These are phyloP conservation scores for Cryptoprocta ferox DNA, from an alignment of 2,797 vertebrate genomes.

Conservation along the genomic window DNA sequence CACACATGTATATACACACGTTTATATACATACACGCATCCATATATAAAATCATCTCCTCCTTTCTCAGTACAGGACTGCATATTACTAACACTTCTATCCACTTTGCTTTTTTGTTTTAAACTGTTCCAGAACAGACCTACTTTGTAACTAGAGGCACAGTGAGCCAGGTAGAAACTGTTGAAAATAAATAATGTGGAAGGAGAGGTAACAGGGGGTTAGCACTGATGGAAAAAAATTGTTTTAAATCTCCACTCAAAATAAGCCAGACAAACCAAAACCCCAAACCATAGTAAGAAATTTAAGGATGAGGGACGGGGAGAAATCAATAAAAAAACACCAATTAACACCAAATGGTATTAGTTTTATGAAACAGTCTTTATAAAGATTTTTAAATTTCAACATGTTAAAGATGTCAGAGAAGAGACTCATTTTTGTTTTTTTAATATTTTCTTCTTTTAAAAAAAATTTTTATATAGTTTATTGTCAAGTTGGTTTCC, in stretches of 20 bases:
- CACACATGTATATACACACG: background rate
- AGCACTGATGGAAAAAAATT: background rate
- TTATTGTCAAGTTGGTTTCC: no score
- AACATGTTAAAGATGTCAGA: background rate
- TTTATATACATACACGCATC: background rate
- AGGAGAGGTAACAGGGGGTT: background rate
- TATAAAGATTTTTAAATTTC: background rate
- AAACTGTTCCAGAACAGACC: background rate
- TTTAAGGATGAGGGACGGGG: background rate
- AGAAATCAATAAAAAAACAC: constrained; percentile 10
- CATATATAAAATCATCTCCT: background rate
- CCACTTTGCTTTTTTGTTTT: background rate
- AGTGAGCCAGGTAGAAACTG: background rate
- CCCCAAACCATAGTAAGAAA: background rate
- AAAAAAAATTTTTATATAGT: no score
- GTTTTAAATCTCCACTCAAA: background rate
- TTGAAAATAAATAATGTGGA: background rate
- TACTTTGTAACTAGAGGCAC: background rate
- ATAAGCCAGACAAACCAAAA: background rate
- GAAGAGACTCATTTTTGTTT: background rate
- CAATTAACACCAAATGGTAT: background rate
- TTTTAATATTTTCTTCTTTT: no score
- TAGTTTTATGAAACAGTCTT: background rate
- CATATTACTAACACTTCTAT: background rate
- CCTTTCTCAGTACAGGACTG: background rate